Percentiles rank a stretch among this genome's conserved stretches.
phyloP scores from a whole-genome alignment of 2,113 vertebrate species.

The Ginglymostoma cirratum region DNA sequence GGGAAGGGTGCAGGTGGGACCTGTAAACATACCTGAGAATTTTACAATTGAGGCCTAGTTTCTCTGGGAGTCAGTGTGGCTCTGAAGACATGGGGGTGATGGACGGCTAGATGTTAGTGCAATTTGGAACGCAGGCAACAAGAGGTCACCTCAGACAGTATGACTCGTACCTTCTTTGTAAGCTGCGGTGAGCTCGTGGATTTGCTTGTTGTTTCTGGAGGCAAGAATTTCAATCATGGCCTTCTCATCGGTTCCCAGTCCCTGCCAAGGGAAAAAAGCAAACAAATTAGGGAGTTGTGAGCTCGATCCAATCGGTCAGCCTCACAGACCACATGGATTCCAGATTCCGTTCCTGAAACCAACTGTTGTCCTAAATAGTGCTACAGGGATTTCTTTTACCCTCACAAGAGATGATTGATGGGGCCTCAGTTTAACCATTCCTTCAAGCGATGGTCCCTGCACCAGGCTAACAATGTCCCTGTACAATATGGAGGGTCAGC shows the following conservation, averaged over 20 bases:
- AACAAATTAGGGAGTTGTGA: neutral
- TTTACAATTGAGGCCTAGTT: neutral
- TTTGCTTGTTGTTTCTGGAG: conserved; percentile 82
- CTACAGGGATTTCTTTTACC: too few relatives aligned
- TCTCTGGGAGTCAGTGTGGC: neutral
- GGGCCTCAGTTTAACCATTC: neutral
- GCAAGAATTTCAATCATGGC: conserved; percentile 87
- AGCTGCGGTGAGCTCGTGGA: conserved; percentile 69
- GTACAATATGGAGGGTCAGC: too few relatives aligned
- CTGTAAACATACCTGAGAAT: neutral
- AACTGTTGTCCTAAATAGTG: neutral
- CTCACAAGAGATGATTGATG: neutral
- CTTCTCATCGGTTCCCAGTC: conserved; percentile 79
- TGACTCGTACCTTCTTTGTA: conserved; percentile 79
- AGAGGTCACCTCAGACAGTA: neutral
- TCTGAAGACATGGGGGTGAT: neutral
- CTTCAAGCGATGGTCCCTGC: neutral
- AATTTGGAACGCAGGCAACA: neutral
- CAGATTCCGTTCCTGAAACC: neutral
- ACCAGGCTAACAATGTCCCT: too few relatives aligned
- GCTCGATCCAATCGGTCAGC: neutral
- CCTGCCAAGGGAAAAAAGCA: conserved; percentile 52
- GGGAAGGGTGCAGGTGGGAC: neutral
- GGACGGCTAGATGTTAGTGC: neutral
- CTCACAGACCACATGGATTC: neutral